Conservation (phyloP, 2,888 invertebrate genomes). For the Anaspis maculata region DNA sequence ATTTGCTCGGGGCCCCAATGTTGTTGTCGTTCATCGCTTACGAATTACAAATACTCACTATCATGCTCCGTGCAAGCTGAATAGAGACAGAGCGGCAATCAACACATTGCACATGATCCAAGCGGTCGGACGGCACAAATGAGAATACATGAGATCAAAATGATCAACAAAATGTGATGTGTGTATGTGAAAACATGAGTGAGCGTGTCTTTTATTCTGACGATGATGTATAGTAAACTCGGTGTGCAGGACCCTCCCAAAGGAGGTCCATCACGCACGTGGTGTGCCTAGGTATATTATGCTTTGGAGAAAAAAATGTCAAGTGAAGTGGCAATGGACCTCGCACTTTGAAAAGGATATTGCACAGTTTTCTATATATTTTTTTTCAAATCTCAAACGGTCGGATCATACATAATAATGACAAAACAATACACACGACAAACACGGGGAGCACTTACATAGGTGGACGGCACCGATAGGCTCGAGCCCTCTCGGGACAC, state of each 20-base stretch:
- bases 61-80: slow-evolving; percentile 86
- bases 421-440: slow-evolving; percentile 50
- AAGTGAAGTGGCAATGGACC: no score
- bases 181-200: slow-evolving; percentile 24
- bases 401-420: no score
- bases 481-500: slow-evolving; percentile 61
- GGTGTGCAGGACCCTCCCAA: no score
- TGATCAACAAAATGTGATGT: slow-evolving; percentile 34
- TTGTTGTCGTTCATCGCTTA: slow-evolving; percentile 3
- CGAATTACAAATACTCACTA: slow-evolving; percentile 64
- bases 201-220: no score
- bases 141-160: slow-evolving; percentile 36
- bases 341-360: no score
- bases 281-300: no score
- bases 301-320: no score
- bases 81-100: slow-evolving; percentile 59
- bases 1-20: no score
- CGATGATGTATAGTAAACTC: no score
- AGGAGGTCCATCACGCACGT: no score
- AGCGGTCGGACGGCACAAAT: slow-evolving; percentile 41
- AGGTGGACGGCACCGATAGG: slow-evolving; percentile 74
- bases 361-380: slow-evolving; percentile 22
- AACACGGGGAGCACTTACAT: slow-evolving; percentile 44
- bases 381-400: no score
- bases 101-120: slow-evolving; percentile 42